Base-by-base conservation (phyloP, 2,113 vertebrate species). In the Rostratula benghalensis region DNA sequence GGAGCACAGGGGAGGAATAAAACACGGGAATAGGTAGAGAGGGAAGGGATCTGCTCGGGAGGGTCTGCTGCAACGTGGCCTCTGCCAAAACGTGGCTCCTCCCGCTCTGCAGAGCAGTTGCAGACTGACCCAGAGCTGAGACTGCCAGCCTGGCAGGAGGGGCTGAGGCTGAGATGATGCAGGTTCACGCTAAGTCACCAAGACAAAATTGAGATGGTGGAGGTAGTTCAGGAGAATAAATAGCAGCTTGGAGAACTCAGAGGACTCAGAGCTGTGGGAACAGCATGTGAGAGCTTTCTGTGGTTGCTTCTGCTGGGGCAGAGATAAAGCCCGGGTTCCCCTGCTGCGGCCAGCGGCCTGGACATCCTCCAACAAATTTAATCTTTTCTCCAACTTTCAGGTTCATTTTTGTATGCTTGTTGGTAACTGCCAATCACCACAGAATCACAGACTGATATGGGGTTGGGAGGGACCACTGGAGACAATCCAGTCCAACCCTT, bases 51-150 rank as follows among this genome's bases (percentile, higher is more conserved):
- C 23, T 86, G 68, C 63, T 77, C 2, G 0, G 56, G 39, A 90
- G 25, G 23, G 12, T 67, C 41, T 92, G 60, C 22, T 54, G 80
- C 20, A 57, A 46, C 0, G 0, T 27, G 28, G n/a, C 7, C 41
- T 67, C n/a, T 81, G 45, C 69, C 0, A 1, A 48, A 73, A n/a
- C 0, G 0, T 5, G 41, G 21, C 31, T 70, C 12, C 6, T 70
- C 50, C 31, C 23, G 20, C 54, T 63, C 37, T 59, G 64, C 79
- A 51, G 57, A 51, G 60, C 1, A 0, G 0, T 5, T 50, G 41
- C 41, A 90, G 48, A 27, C 37, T 27, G 68, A n/a, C n/a, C 50
- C 81, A 39, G 60, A 59, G 60, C 68, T 67, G 54, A 45, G 51
- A 12, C 10, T 3, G 0, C 30, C 4, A 8, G 63, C 19, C 19